phyloP scores from a whole-genome alignment of 2,888 invertebrate genomes.

The Temnothorax rugatulus region DNA sequence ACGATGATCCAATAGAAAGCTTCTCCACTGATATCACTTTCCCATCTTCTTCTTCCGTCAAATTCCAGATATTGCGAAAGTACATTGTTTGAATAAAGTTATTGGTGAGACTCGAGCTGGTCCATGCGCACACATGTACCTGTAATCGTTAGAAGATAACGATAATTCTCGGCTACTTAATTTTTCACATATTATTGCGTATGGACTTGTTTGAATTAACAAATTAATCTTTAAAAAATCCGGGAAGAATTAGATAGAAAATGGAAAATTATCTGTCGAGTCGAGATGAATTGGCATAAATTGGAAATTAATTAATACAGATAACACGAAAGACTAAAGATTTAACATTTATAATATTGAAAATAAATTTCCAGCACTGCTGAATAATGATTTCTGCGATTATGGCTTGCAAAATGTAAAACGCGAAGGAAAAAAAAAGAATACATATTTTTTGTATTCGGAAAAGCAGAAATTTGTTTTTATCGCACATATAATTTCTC shows the following conservation, averaged over 20 bases:
- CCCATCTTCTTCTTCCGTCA: conserved; percentile 58
- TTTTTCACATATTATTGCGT: background rate
- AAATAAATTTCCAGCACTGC: background rate
- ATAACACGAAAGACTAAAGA: background rate
- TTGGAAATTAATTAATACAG: too few species aligned
- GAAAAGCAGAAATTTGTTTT: conserved; percentile 21
- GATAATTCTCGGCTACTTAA: background rate
- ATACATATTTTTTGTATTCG: background rate
- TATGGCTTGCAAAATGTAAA: background rate
- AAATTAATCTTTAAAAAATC: background rate
- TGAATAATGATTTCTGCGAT: background rate
- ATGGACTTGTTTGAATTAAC: background rate
- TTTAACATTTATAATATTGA: background rate
- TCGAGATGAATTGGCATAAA: background rate
- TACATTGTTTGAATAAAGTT: conserved; percentile 61
- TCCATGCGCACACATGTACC: conserved; percentile 69
- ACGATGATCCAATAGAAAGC: background rate
- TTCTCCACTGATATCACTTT: conserved; percentile 62
- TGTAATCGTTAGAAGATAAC: conserved; percentile 30
- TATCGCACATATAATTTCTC: background rate
- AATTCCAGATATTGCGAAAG: conserved; percentile 71
- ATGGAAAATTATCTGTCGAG: background rate
- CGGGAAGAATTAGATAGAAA: background rate
- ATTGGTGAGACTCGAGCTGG: conserved; percentile 40
- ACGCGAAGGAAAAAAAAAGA: background rate